A percentile compares a stretch with the other conserved stretches of the same genome.
Conservation (phyloP, 2,113 vertebrate genomes). For the Cinclus cinclus region DNA sequence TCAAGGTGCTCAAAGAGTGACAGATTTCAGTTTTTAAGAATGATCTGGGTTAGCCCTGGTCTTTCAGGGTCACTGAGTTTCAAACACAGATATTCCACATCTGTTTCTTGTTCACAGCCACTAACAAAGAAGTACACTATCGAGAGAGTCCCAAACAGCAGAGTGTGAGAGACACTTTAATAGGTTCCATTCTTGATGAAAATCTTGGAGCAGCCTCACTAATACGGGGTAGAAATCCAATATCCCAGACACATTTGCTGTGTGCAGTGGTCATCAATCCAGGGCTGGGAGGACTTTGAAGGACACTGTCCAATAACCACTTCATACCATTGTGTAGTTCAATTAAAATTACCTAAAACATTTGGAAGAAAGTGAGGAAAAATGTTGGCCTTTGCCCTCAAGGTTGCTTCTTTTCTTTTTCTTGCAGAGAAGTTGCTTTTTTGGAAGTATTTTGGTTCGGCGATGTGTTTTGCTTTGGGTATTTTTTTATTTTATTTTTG, state of each 20-base stretch:
- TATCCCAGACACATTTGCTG: background rate
- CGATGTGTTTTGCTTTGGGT: background rate
- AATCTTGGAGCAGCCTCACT: constrained; percentile 43
- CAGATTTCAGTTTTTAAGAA: constrained; percentile 59
- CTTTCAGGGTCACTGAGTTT: constrained; percentile 62
- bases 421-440: background rate
- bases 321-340: background rate
- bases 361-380: background rate
- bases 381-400: background rate
- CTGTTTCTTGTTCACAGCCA: constrained; percentile 71
- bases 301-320: background rate
- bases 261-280: background rate
- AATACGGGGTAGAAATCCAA: background rate
- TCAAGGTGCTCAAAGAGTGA: constrained; percentile 28
- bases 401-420: background rate
- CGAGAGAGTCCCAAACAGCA: background rate
- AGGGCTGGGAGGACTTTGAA: background rate
- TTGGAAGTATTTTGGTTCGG: background rate
- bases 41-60: constrained; percentile 55
- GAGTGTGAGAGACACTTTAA: constrained; percentile 49
- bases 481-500: background rate
- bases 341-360: background rate
- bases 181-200: constrained; percentile 65
- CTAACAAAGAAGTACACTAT: constrained; percentile 51
- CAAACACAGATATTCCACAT: constrained; percentile 57